Base-by-base conservation (phyloP, 2,888 invertebrate genomes). In the Eristalinus aeneus region DNA sequence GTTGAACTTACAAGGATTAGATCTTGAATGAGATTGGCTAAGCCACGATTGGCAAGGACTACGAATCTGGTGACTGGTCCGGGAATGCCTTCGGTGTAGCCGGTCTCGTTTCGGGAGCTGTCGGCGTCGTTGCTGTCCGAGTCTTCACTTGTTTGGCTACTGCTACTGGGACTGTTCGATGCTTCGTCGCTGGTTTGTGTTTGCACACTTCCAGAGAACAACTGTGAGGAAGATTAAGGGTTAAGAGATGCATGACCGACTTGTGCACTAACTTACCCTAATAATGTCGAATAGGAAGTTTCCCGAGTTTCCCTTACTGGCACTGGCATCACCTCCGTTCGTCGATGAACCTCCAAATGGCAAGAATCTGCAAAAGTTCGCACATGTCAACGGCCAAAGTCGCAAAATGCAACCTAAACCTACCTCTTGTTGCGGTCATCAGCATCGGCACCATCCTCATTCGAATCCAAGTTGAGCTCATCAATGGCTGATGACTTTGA, bases 271-370 rank as follows among this genome's bases (percentile, higher is more conserved):
- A 94, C 96, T 96, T 94, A 97, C 97, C 94, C 97, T 94, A 92
- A 97, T 96, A 91, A 97, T 95, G 93, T 97, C 97, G 93, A 97
- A 97, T 89, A 97, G 94, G 94, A 97, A 97, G 94, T 97, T 97
- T 87, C 97, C 97, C 68, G 97, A 97, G 74, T 96, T 97, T 88
- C 96, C 96, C n/a, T 92, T 92, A 77, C 91, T 92, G 64, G 94
- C 94, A 60, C 8, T 16, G 46, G 91, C 91, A 85, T 94, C 94
- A 22, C 93, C 93, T 75, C 92, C 93, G 73, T 92, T 94, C 36
- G 89, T 89, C 67, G 94, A 93, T 61, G 93, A 92, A 72, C 93
- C 94, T 22, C 93, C 93, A 78, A 93, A 93, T 82, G 89, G 89
- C 85, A 92, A 89, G 88, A 92, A 92, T 90, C 92, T 92, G 54